A percentile compares a stretch with the other conserved stretches of the same genome.
Evolutionary conservation across 1,140 invertebrate species (phyloP).

Genomic region (Pogonomyrmex californicus): DNA sequence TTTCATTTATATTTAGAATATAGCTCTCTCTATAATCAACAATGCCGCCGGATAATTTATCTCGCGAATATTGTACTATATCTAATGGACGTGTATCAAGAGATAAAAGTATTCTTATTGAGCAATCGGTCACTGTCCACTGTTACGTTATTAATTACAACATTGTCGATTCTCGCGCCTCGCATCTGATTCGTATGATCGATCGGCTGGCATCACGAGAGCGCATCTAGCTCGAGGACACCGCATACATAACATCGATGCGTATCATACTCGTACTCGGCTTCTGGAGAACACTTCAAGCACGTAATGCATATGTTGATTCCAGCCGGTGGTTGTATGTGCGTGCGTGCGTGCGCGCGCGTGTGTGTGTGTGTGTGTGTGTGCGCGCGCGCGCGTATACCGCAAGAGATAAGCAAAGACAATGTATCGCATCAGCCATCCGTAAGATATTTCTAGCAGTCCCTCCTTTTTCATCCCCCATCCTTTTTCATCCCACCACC

Average conservation of each 20-base stretch:
- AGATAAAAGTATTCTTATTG: conserved; percentile 39
- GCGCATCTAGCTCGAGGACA: conserved; percentile 36
- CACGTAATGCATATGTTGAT: conserved; percentile 67
- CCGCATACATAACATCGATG: conserved; percentile 27
- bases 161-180: conserved; percentile 51
- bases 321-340: conserved; percentile 22
- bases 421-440: conserved; percentile 75
- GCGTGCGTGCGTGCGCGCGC: not conserved
- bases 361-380: not conserved
- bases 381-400: conserved; percentile 2
- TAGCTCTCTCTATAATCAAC: not conserved
- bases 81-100: conserved; percentile 42
- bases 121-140: conserved; percentile 53
- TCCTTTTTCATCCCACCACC: not conserved
- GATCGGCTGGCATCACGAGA: conserved; percentile 28
- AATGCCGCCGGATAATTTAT: conserved; percentile 4
- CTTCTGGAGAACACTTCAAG: conserved; percentile 47
- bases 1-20: not conserved
- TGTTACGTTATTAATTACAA: conserved; percentile 54
- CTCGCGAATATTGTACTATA: conserved; percentile 7
- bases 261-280: not conserved
- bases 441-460: conserved; percentile 67
- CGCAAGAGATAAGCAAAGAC: conserved; percentile 72
- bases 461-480: conserved; percentile 60
- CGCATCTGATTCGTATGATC: conserved; percentile 58